These are phyloP conservation scores for Cephalopterus ornatus DNA, from an alignment of 2,113 vertebrate genomes.

Conservation along the genomic window DNA sequence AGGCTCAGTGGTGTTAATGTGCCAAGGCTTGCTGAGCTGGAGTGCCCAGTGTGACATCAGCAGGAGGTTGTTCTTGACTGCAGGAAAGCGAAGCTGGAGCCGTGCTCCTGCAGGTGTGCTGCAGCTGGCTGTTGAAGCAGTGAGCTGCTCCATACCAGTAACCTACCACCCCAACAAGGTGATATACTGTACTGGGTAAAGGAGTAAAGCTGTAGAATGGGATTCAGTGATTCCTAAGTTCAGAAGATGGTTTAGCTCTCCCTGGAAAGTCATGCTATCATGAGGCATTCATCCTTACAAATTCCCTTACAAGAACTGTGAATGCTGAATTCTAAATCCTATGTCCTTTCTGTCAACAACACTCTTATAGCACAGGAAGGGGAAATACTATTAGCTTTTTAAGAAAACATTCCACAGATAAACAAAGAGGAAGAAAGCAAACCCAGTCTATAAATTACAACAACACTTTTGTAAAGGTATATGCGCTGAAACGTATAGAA, in stretches of 20 bases:
- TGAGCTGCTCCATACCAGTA: not conserved
- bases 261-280: not conserved
- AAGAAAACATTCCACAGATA: not conserved
- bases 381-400: not conserved
- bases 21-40: not conserved
- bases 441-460: not conserved
- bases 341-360: not conserved
- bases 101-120: not conserved
- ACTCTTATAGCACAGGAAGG: not conserved
- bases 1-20: not conserved
- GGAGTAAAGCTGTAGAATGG: not conserved
- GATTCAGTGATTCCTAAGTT: not conserved
- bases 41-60: not conserved
- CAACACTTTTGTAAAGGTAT: not conserved
- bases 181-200: not conserved
- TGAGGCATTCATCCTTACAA: not conserved
- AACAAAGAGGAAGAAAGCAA: not conserved
- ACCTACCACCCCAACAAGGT: not conserved
- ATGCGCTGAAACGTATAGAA: not conserved
- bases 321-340: not conserved
- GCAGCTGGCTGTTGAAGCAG: not conserved
- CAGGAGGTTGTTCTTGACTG: not conserved
- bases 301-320: not conserved
- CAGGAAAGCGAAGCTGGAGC: not conserved
- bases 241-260: not conserved